A percentile compares a stretch with the other conserved stretches of the same genome.
Evolutionary conservation across 1,140 invertebrate genomes (phyloP).

Genomic region (Penaeus chinensis): DNA sequence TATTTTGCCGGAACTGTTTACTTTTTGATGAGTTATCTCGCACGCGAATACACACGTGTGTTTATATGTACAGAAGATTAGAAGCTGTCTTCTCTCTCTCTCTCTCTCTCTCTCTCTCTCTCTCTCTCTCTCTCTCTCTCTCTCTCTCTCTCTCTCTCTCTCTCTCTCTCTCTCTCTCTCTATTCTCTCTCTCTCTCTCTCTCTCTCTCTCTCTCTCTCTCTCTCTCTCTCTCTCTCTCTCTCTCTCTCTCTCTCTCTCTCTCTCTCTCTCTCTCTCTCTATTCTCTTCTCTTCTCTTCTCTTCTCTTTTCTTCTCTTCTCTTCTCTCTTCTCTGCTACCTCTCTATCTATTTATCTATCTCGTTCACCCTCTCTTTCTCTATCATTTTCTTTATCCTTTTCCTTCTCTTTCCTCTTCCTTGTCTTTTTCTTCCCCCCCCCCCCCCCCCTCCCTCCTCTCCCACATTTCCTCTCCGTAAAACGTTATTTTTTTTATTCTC

Average conservation of each 20-base stretch:
- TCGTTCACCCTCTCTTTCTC: background rate
- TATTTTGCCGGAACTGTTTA: too few species aligned
- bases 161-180: too few species aligned
- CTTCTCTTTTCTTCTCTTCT: background rate
- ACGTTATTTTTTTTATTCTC: too few species aligned
- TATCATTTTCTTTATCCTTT: background rate
- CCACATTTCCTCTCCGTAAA: background rate
- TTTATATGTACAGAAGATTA: too few species aligned
- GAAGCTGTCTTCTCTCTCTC: background rate
- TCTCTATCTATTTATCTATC: background rate
- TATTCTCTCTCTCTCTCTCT: background rate
- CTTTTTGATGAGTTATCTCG: too few species aligned
- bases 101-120: conserved; percentile 10
- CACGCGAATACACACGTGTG: too few species aligned
- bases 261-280: conserved; percentile 20
- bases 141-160: conserved; percentile 2
- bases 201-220: background rate
- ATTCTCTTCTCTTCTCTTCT: background rate
- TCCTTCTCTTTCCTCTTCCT: background rate
- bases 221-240: background rate
- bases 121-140: conserved; percentile 20
- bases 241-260: conserved; percentile 2
- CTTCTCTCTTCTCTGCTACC: background rate
- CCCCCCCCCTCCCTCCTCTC: background rate
- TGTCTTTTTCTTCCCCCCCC: background rate